A percentile compares a stretch with the other conserved stretches of the same genome.
Conservation (phyloP, 1,140 invertebrate species). For the Phthorimaea operculella region DNA sequence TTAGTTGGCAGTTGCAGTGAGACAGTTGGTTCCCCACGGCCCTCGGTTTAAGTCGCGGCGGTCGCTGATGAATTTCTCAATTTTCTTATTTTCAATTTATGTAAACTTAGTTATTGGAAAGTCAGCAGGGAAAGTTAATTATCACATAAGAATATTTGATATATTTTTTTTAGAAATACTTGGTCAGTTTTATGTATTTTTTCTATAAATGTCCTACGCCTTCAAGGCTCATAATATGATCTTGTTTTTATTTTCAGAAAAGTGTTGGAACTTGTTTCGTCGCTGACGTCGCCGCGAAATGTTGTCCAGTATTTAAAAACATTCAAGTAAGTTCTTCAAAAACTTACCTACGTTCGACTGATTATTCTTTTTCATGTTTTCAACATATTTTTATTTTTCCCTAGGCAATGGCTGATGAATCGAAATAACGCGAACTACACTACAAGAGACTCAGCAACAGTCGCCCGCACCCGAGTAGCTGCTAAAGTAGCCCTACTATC, state of each 20-base stretch:
- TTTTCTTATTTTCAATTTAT: too few relatives aligned
- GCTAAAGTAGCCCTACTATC: conserved; percentile 88
- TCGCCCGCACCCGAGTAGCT: conserved; percentile 83
- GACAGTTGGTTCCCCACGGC: too few relatives aligned
- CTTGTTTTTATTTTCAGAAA: conserved; percentile 65
- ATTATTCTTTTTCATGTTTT: conserved; percentile 2
- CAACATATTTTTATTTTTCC: conserved; percentile 15
- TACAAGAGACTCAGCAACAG: conserved; percentile 68
- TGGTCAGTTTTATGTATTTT: too few relatives aligned
- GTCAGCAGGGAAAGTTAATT: too few relatives aligned
- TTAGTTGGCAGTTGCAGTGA: too few relatives aligned
- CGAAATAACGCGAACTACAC: conserved; percentile 69
- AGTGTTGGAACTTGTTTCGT: conserved; percentile 92
- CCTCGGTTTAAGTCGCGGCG: too few relatives aligned
- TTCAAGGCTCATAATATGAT: too few relatives aligned
- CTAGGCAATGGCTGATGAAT: conserved; percentile 62
- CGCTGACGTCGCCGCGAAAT: conserved; percentile 88
- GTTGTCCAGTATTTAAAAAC: conserved; percentile 88
- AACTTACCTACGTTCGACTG: not conserved
- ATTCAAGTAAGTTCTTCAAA: conserved; percentile 77
- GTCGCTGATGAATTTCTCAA: too few relatives aligned
- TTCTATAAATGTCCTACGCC: too few relatives aligned
- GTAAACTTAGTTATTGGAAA: too few relatives aligned
- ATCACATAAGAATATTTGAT: too few relatives aligned
- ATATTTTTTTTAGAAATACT: too few relatives aligned